A percentile compares a stretch with the other conserved stretches of the same genome.
Conservation (phyloP, 2,888 invertebrate species). For the Lasioglossum marginatum region DNA sequence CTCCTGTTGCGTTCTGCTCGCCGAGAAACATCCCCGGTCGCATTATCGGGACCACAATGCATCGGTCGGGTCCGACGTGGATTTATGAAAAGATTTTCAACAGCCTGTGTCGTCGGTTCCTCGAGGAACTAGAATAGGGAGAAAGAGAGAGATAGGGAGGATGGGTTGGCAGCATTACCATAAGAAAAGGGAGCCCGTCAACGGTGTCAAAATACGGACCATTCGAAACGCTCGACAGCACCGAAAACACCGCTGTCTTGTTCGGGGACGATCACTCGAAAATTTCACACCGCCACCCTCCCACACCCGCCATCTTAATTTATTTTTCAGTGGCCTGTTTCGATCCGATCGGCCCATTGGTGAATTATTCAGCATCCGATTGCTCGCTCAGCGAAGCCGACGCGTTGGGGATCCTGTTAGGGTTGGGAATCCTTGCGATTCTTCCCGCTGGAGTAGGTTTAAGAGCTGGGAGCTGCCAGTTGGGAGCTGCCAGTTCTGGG, state of each 20-base stretch:
- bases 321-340: slow-evolving; percentile 7
- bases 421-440: not conserved
- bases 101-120: slow-evolving; percentile 37
- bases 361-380: slow-evolving; percentile 13
- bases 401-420: not conserved
- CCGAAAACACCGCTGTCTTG: slow-evolving; percentile 21
- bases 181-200: slow-evolving; percentile 70
- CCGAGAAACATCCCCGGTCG: slow-evolving; percentile 37
- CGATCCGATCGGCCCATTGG: not conserved
- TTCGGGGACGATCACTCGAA: slow-evolving; percentile 27
- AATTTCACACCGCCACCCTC: slow-evolving; percentile 40
- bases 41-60: slow-evolving; percentile 46
- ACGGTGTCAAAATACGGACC: slow-evolving; percentile 72
- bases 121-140: slow-evolving; percentile 37
- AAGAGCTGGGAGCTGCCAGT: too few relatives aligned
- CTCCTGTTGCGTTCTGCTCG: slow-evolving; percentile 23
- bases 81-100: slow-evolving; percentile 58
- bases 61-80: slow-evolving; percentile 32
- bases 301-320: slow-evolving; percentile 8
- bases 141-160: not conserved
- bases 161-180: slow-evolving; percentile 62
- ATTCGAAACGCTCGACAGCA: slow-evolving; percentile 43
- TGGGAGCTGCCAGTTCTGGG: too few relatives aligned
- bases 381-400: not conserved
- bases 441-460: not conserved